A percentile compares a stretch with the other conserved stretches of the same genome.
phyloP scores from a whole-genome alignment of 2,888 invertebrate genomes.

The Sinotaia quadrata region DNA sequence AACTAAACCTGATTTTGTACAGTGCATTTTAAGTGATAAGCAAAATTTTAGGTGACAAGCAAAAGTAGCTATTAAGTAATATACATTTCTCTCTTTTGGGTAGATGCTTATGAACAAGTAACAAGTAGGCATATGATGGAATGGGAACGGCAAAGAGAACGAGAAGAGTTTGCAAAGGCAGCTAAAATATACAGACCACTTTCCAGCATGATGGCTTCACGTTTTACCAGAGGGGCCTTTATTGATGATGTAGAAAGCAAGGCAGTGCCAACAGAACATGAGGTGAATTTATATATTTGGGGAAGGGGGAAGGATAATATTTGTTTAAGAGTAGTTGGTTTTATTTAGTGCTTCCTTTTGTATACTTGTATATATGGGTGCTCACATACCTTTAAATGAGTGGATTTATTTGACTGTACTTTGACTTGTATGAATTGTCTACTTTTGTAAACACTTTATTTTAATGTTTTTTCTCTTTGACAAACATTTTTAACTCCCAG shows the following conservation, averaged over 20 bases:
- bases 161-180: slow-evolving; percentile 85
- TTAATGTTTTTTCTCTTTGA: too few species aligned
- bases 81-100: slow-evolving; percentile 12
- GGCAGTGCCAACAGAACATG: slow-evolving; percentile 4
- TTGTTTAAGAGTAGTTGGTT: too few species aligned
- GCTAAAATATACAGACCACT: slow-evolving; percentile 81
- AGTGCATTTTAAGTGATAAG: too few species aligned
- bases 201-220: slow-evolving; percentile 74
- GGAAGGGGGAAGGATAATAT: too few species aligned
- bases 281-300: too few species aligned
- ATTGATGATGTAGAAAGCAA: slow-evolving; percentile 31
- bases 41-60: too few species aligned
- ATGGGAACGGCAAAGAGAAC: slow-evolving; percentile 87
- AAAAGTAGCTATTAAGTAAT: too few species aligned
- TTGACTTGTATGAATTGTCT: background rate
- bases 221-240: slow-evolving; percentile 76
- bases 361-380: background rate
- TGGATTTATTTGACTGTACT: background rate
- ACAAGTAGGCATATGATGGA: slow-evolving; percentile 77
- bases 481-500: too few species aligned
- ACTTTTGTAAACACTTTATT: background rate
- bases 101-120: slow-evolving; percentile 62
- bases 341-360: background rate
- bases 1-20: too few species aligned
- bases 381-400: background rate